phyloP scores from a whole-genome alignment of 2,797 vertebrate genomes.

The Lemur catta region DNA sequence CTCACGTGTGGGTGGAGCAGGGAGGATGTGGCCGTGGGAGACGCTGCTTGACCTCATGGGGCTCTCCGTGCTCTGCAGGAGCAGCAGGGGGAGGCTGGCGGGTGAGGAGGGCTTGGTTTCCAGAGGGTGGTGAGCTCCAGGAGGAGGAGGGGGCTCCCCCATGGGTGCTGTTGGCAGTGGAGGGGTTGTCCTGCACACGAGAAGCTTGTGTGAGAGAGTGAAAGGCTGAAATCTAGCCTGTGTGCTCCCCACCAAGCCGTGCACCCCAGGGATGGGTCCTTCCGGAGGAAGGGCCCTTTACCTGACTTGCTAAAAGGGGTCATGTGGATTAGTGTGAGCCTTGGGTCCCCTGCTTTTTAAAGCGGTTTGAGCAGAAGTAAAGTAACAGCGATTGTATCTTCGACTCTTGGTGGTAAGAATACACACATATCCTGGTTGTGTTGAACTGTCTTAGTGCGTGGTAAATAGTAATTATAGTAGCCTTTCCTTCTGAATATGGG shows the following conservation, averaged over 20 bases:
- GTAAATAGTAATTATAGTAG: neutral
- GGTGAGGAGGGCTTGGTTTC: neutral
- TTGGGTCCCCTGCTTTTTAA: neutral
- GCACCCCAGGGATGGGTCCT: neutral
- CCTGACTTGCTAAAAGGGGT: neutral
- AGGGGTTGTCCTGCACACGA: neutral
- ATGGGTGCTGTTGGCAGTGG: neutral
- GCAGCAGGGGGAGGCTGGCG: no score
- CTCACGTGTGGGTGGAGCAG: neutral
- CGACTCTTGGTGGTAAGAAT: neutral
- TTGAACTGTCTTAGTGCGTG: neutral
- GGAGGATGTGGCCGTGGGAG: neutral
- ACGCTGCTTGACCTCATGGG: neutral
- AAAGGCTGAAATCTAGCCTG: neutral
- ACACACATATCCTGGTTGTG: neutral
- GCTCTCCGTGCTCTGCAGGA: no score
- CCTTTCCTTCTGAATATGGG: neutral
- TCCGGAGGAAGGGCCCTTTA: neutral
- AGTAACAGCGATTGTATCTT: neutral
- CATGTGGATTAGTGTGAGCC: neutral
- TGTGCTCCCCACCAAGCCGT: neutral
- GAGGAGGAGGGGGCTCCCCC: neutral
- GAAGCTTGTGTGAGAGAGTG: neutral
- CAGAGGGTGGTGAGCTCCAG: neutral
- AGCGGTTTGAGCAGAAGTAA: neutral